Percentiles rank a stretch among this genome's conserved stretches.
These are phyloP conservation scores for Ethmia dodecea DNA, from an alignment of 2,888 invertebrate species.

Conservation along the genomic window DNA sequence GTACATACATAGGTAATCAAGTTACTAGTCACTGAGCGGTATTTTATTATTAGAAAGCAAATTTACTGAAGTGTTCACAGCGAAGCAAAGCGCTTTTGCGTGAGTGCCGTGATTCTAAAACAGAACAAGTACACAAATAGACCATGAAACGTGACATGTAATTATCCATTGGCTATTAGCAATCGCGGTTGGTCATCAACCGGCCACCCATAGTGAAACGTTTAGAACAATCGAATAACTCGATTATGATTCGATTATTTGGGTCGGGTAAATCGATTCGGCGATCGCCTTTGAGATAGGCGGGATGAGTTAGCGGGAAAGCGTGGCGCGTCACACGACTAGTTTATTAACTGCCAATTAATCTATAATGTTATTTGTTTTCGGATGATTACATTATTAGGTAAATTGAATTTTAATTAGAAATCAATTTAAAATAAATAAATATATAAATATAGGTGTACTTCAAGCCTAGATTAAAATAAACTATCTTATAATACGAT, in stretches of 20 bases:
- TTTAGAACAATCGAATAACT: constrained; percentile 59
- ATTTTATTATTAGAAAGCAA: too few species aligned
- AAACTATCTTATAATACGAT: too few species aligned
- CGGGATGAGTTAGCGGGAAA: constrained; percentile 45
- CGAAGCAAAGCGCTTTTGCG: too few species aligned
- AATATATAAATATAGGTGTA: too few species aligned
- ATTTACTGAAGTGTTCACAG: too few species aligned
- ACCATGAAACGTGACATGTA: constrained; percentile 44
- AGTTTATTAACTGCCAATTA: constrained; percentile 41
- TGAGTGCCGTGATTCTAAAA: too few species aligned
- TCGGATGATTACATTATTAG: neutral
- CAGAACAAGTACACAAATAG: too few species aligned
- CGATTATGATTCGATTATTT: constrained; percentile 58
- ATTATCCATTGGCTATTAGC: constrained; percentile 49
- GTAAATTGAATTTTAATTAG: too few species aligned
- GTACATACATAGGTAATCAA: too few species aligned
- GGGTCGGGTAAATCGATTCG: constrained; percentile 56
- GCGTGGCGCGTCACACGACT: constrained; percentile 40
- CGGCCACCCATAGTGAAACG: constrained; percentile 50
- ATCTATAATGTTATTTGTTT: constrained; percentile 30
- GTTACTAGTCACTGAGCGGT: too few species aligned
- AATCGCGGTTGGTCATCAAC: constrained; percentile 37
- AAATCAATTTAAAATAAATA: too few species aligned
- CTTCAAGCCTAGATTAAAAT: too few species aligned
- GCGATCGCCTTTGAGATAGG: constrained; percentile 59